Conservation (phyloP, 2,888 invertebrate species). For the Pelosia muscerda region DNA sequence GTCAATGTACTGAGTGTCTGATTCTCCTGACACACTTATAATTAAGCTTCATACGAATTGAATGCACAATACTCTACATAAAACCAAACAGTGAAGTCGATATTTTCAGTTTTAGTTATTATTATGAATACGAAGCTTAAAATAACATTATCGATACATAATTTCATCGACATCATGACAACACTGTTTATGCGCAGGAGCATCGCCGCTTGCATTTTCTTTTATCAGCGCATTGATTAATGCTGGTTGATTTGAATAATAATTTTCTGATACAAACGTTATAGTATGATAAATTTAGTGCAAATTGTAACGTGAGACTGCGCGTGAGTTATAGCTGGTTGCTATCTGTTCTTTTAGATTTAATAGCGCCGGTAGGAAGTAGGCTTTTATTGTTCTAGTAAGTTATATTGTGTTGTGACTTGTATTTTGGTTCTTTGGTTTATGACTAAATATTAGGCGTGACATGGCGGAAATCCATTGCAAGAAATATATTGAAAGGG, state of each 20-base stretch:
- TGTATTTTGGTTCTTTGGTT: constrained; percentile 19
- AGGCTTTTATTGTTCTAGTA: constrained; percentile 36
- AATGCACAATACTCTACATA: neutral
- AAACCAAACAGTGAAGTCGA: neutral
- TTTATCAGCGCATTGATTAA: constrained; percentile 86
- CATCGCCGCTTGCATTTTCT: constrained; percentile 82
- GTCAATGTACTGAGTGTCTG: neutral
- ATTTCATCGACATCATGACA: constrained; percentile 8
- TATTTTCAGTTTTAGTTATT: neutral
- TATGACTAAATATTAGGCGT: no score
- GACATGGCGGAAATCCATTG: no score
- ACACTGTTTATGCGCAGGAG: constrained; percentile 69
- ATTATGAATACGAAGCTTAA: neutral
- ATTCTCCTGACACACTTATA: neutral
- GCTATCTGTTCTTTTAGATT: constrained; percentile 49
- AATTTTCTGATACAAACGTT: constrained; percentile 86
- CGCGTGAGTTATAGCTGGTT: constrained; percentile 51
- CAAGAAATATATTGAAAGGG: no score
- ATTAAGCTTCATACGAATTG: neutral
- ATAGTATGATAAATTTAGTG: constrained; percentile 87
- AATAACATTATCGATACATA: constrained; percentile 13
- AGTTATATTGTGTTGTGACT: constrained; percentile 27
- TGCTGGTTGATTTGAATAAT: constrained; percentile 86
- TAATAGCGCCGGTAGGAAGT: constrained; percentile 48
- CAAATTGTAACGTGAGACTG: constrained; percentile 82